Conservation (phyloP, 1,140 invertebrate genomes). For the Zeugodacus cucurbitae region DNA sequence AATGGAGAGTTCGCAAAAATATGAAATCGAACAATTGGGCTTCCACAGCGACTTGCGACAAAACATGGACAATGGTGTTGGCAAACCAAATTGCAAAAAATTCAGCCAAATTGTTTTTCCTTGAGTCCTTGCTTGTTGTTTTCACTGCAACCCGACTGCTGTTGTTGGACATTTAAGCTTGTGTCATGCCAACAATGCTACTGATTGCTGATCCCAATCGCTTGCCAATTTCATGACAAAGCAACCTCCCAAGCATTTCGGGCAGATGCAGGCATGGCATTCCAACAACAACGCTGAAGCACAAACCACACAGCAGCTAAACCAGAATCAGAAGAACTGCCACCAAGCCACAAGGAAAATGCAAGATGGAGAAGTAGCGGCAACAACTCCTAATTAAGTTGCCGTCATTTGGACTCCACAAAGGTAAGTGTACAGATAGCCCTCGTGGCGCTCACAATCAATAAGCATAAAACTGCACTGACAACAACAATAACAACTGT, state of each 20-base stretch:
- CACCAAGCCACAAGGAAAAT: background rate
- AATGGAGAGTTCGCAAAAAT: background rate
- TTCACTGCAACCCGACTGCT: background rate
- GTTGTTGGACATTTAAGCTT: background rate
- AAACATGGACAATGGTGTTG: background rate
- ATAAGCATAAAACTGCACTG: background rate
- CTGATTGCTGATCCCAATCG: conserved; percentile 17
- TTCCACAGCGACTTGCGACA: background rate
- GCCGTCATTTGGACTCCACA: background rate
- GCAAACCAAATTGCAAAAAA: background rate
- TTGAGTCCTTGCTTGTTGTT: background rate
- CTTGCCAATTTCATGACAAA: conserved; percentile 21
- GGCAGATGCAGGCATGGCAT: background rate
- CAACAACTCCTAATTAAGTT: conserved; percentile 13
- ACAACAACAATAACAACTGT: background rate
- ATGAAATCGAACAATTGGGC: background rate
- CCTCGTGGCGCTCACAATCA: background rate
- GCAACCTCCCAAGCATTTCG: conserved; percentile 1
- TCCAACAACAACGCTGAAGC: too few species aligned
- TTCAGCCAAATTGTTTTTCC: background rate
- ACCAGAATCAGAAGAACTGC: background rate
- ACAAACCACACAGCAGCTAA: background rate
- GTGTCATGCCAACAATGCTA: background rate
- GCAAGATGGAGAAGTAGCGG: background rate
- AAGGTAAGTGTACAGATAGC: background rate